Percentiles rank a stretch among this genome's conserved stretches.
phyloP scores from a whole-genome alignment of 2,888 invertebrate species.

The Rutpela maculata region DNA sequence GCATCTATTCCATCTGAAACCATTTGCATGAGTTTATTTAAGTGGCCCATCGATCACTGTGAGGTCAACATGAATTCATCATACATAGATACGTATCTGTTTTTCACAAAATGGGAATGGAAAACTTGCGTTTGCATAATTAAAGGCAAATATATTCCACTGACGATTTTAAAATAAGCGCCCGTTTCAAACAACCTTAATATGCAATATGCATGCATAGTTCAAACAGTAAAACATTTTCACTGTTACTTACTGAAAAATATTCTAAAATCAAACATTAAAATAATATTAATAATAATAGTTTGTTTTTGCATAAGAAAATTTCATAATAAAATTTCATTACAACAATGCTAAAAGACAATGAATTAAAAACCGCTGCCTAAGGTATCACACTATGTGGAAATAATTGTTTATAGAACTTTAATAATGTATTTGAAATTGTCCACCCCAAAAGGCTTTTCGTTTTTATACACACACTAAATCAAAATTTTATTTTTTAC shows the following conservation, averaged over 20 bases:
- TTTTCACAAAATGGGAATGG: background rate
- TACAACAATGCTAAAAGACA: no score
- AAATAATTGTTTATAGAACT: no score
- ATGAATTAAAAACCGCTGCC: no score
- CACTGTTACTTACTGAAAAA: background rate
- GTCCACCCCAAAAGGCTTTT: no score
- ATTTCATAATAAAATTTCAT: no score
- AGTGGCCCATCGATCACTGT: background rate
- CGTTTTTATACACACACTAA: no score
- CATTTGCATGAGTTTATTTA: slow-evolving; percentile 3
- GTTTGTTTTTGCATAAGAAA: no score
- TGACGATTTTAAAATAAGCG: background rate
- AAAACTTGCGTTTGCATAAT: background rate
- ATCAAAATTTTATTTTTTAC: no score
- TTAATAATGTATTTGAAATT: no score
- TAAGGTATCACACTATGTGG: no score
- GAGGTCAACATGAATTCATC: slow-evolving; percentile 7
- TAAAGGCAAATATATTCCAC: background rate
- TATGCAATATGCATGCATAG: background rate
- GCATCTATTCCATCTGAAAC: background rate
- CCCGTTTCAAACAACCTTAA: background rate
- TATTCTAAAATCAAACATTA: background rate
- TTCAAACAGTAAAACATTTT: background rate
- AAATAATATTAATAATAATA: background rate
- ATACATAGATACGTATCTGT: background rate